A percentile compares a stretch with the other conserved stretches of the same genome.
Conservation (phyloP, 2,797 vertebrate genomes). For the Oreortyx pictus region DNA sequence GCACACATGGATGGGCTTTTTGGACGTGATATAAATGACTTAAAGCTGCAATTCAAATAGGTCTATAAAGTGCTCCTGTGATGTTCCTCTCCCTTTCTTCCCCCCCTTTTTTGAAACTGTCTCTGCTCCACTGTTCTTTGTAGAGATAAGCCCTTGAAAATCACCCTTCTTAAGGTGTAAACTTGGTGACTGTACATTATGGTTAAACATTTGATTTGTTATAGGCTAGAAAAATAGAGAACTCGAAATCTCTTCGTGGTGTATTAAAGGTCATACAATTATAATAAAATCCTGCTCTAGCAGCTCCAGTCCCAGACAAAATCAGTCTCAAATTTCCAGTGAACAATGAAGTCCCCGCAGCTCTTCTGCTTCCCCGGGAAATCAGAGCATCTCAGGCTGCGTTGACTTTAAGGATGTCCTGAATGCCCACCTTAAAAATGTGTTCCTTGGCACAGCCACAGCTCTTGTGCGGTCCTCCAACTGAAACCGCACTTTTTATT, state of each 20-base stretch:
- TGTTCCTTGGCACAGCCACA: constrained; percentile 15
- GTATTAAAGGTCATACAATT: constrained; percentile 75
- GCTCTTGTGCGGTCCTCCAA: background rate
- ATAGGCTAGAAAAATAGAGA: constrained; percentile 68
- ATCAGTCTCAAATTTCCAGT: constrained; percentile 73
- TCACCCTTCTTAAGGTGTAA: constrained; percentile 70
- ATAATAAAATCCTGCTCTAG: constrained; percentile 74
- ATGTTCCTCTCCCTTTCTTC: constrained; percentile 59
- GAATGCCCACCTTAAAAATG: constrained; percentile 10
- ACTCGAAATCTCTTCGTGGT: constrained; percentile 69
- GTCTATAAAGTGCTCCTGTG: constrained; percentile 66
- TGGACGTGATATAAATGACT: constrained; percentile 50
- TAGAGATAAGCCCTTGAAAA: constrained; percentile 65
- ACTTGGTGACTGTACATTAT: constrained; percentile 63
- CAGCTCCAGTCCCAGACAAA: constrained; percentile 66
- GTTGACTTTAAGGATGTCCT: constrained; percentile 70
- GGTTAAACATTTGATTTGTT: constrained; percentile 76
- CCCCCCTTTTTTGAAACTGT: background rate
- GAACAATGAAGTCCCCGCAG: constrained; percentile 69
- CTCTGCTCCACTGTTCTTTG: constrained; percentile 61
- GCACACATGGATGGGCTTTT: constrained; percentile 48
- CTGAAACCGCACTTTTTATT: background rate
- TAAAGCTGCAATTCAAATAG: constrained; percentile 66
- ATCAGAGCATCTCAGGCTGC: constrained; percentile 64
- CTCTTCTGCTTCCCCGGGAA: constrained; percentile 62